A percentile compares a stretch with the other conserved stretches of the same genome.
Evolutionary conservation across 2,113 vertebrate species (phyloP).

Genomic region (Ancistrus triradiatus): DNA sequence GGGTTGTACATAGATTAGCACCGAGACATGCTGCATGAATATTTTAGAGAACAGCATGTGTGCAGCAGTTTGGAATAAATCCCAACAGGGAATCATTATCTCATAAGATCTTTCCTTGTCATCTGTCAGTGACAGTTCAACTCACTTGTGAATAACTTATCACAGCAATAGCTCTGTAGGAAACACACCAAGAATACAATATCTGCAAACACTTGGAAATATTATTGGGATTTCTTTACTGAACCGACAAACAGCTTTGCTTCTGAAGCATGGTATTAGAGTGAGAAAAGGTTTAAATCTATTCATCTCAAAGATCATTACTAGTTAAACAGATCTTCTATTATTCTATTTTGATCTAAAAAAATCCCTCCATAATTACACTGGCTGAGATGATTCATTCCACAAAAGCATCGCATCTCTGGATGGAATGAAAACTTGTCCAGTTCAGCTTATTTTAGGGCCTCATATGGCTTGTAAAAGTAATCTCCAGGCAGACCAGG

Average conservation of each 20-base stretch:
- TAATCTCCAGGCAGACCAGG: constrained; percentile 57
- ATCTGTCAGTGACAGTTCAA: not conserved
- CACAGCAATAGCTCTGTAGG: not conserved
- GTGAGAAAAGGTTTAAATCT: no score
- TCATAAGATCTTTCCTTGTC: not conserved
- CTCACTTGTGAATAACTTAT: not conserved
- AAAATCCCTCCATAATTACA: no score
- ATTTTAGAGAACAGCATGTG: not conserved
- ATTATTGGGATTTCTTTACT: not conserved
- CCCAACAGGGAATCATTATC: not conserved
- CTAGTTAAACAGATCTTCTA: no score
- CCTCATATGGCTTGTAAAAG: constrained; percentile 54
- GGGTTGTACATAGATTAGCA: no score
- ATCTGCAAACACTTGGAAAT: not conserved
- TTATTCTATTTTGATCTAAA: no score
- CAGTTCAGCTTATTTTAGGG: constrained; percentile 56
- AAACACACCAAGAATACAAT: not conserved
- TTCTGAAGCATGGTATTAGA: not conserved
- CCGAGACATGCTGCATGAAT: not conserved
- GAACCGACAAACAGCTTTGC: not conserved
- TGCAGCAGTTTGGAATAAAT: no score
- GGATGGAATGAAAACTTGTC: constrained; percentile 23
- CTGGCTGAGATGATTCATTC: not conserved
- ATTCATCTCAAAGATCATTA: no score
- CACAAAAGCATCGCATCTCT: not conserved